A percentile compares a stretch with the other conserved stretches of the same genome.
Conservation (phyloP, 2,797 vertebrate species). For the Lithobates sylvaticus region DNA sequence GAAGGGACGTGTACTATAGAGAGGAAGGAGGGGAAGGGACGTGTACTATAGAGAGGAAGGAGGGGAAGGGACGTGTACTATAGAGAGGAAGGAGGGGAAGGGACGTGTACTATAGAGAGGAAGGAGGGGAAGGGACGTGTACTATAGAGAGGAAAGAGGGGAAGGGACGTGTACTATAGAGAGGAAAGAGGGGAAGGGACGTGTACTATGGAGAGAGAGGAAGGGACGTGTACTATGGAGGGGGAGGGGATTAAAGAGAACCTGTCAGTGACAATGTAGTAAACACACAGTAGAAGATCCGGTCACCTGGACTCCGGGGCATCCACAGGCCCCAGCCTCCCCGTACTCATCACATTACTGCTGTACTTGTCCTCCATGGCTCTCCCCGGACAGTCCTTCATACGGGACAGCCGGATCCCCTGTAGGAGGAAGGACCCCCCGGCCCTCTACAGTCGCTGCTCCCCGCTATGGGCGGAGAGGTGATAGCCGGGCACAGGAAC, state of each 20-base stretch:
- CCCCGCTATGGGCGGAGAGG: neutral
- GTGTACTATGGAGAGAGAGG: no score
- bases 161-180: no score
- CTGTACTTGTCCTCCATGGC: slow-evolving; percentile 93
- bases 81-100: no score
- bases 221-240: no score
- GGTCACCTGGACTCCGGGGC: slow-evolving; percentile 88
- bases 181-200: no score
- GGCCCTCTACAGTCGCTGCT: neutral
- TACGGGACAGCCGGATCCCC: neutral
- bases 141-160: no score
- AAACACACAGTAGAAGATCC: neutral
- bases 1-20: no score
- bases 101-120: no score
- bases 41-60: no score
- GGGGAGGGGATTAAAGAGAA: neutral
- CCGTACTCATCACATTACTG: slow-evolving; percentile 87
- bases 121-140: no score
- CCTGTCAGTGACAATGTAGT: neutral
- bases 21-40: no score
- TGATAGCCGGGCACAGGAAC: neutral
- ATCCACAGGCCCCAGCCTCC: slow-evolving; percentile 90
- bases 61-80: no score
- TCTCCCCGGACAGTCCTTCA: slow-evolving; percentile 3
- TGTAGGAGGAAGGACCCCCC: neutral